A percentile compares a stretch with the other conserved stretches of the same genome.
Conservation (phyloP, 2,888 invertebrate genomes). For the Drymonia ruficornis region DNA sequence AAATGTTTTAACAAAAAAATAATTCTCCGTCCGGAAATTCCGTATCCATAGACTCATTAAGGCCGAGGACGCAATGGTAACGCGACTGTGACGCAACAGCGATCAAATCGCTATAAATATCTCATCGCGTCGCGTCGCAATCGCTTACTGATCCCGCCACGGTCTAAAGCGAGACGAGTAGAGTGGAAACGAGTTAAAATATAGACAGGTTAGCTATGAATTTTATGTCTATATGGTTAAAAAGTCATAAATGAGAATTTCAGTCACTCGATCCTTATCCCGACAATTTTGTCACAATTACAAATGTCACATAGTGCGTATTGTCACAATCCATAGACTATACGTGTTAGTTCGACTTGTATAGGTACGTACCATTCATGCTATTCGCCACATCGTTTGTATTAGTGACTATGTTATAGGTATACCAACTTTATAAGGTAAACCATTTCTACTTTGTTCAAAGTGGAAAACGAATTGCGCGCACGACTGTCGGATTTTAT, state of each 20-base stretch:
- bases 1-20: not conserved
- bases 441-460: constrained; percentile 17
- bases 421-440: constrained; percentile 15
- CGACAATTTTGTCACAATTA: too few relatives aligned
- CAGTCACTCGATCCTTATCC: too few relatives aligned
- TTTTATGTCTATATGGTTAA: too few relatives aligned
- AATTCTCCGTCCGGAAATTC: constrained; percentile 1
- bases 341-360: constrained; percentile 24
- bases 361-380: constrained; percentile 24
- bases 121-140: too few relatives aligned
- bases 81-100: too few relatives aligned
- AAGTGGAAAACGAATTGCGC: constrained; percentile 9
- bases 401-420: constrained; percentile 14
- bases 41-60: not conserved
- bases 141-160: too few relatives aligned
- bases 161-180: too few relatives aligned
- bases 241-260: too few relatives aligned
- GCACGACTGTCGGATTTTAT: not conserved
- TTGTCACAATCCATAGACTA: constrained; percentile 25
- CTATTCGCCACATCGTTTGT: constrained; percentile 17
- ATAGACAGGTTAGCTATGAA: too few relatives aligned
- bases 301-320: not conserved
- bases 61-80: too few relatives aligned
- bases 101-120: too few relatives aligned
- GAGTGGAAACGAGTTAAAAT: too few relatives aligned